Evolutionary conservation across 2,113 vertebrate species (phyloP).

Genomic region (Tragelaphus buxtoni): DNA sequence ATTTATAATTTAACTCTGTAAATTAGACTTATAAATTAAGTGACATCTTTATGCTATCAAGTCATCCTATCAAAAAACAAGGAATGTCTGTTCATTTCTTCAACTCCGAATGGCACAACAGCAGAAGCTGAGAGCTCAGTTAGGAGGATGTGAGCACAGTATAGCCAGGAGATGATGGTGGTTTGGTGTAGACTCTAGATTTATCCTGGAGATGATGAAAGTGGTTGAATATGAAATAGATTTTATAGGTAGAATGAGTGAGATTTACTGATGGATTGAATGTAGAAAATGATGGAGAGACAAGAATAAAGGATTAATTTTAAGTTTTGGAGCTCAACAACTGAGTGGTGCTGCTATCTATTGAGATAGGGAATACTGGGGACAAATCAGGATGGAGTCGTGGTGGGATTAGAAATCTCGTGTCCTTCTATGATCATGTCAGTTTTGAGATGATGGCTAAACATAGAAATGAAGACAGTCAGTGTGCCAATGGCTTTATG

Average conservation of each 20-base stretch:
- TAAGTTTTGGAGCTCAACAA: background rate
- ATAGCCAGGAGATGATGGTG: background rate
- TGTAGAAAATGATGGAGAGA: background rate
- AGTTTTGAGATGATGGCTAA: background rate
- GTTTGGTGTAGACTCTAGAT: background rate
- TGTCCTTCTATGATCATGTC: background rate
- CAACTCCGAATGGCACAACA: background rate
- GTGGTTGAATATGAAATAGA: background rate
- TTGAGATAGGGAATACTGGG: background rate
- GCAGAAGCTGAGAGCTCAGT: background rate
- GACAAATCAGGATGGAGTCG: background rate
- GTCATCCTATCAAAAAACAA: background rate
- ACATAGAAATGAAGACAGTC: background rate
- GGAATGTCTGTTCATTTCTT: background rate
- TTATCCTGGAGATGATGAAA: background rate
- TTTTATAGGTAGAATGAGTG: background rate
- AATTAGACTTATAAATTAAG: background rate
- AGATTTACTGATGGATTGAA: background rate
- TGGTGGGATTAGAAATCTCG: background rate
- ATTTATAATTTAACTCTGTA: background rate
- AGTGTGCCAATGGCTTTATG: background rate
- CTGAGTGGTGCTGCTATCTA: background rate
- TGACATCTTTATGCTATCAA: background rate
- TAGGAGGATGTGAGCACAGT: background rate
- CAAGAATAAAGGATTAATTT: background rate